A percentile compares a stretch with the other conserved stretches of the same genome.
These are phyloP conservation scores for Limanda limanda DNA, from an alignment of 2,113 vertebrate genomes.

Conservation along the genomic window DNA sequence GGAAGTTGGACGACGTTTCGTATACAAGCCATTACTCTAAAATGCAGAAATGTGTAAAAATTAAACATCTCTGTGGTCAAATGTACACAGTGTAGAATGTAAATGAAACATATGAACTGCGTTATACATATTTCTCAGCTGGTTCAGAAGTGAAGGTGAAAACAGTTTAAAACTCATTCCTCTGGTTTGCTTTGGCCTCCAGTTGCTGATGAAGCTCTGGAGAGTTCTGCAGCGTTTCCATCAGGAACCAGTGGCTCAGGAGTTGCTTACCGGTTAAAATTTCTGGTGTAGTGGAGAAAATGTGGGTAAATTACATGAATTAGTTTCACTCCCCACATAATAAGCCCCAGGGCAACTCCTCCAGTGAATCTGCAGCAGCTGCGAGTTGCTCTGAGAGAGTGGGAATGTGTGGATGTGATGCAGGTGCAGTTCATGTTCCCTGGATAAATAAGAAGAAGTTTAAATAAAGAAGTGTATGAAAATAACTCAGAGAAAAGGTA, in stretches of 20 bases:
- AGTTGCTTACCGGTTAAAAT: background rate
- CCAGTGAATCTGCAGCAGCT: background rate
- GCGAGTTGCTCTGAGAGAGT: background rate
- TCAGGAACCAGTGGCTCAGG: background rate
- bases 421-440: background rate
- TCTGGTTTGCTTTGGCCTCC: background rate
- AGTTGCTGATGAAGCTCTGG: background rate
- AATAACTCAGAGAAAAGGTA: no score
- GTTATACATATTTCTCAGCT: no score
- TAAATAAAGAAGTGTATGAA: background rate
- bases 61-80: no score
- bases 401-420: background rate
- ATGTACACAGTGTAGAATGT: no score
- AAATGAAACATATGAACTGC: no score
- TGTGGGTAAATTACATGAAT: constrained; percentile 26
- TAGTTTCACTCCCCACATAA: background rate
- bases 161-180: no score
- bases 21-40: no score
- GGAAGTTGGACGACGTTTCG: no score
- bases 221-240: background rate
- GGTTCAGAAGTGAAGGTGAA: no score
- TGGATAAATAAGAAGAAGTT: background rate
- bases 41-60: no score
- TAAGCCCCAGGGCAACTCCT: background rate
- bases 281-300: background rate